phyloP scores from a whole-genome alignment of 2,888 invertebrate species.

The Oscheius sp. region DNA sequence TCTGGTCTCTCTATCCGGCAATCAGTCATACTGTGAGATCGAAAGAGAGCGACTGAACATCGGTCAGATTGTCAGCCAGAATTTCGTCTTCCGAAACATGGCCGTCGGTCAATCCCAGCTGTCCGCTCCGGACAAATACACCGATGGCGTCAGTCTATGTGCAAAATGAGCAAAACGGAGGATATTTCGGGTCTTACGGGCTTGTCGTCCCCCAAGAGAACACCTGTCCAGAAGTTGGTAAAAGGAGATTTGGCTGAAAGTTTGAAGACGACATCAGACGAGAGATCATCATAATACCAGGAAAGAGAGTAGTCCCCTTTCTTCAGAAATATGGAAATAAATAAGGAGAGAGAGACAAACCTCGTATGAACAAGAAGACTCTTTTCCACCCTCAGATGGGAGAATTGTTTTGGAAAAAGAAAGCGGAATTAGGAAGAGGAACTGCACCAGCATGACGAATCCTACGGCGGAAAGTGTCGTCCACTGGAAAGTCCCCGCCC shows the following conservation, averaged over 20 bases:
- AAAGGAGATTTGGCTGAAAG: conserved; percentile 42
- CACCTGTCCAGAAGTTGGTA: conserved; percentile 53
- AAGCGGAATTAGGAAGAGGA: neutral
- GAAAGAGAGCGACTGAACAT: conserved; percentile 58
- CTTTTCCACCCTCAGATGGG: neutral
- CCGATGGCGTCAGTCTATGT: conserved; percentile 54
- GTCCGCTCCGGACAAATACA: conserved; percentile 56
- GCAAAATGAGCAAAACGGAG: neutral
- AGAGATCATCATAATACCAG: conserved; percentile 58
- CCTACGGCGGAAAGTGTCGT: conserved; percentile 27
- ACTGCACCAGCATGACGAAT: conserved; percentile 12
- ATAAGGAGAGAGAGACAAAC: neutral
- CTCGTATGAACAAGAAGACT: conserved; percentile 24
- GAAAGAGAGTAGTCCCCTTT: conserved; percentile 44
- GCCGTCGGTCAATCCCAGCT: conserved; percentile 57
- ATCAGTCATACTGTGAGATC: conserved; percentile 29
- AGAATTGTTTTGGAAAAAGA: conserved; percentile 20
- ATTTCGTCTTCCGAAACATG: conserved; percentile 52
- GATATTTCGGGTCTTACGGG: conserved; percentile 44
- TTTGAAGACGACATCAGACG: conserved; percentile 58
- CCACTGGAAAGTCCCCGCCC: conserved; percentile 4
- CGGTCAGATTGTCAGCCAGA: conserved; percentile 55
- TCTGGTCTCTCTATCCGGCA: neutral
- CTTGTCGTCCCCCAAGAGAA: conserved; percentile 50
- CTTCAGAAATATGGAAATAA: neutral